A percentile compares a stretch with the other conserved stretches of the same genome.
phyloP scores from a whole-genome alignment of 2,797 vertebrate genomes.

The Carapus acus region DNA sequence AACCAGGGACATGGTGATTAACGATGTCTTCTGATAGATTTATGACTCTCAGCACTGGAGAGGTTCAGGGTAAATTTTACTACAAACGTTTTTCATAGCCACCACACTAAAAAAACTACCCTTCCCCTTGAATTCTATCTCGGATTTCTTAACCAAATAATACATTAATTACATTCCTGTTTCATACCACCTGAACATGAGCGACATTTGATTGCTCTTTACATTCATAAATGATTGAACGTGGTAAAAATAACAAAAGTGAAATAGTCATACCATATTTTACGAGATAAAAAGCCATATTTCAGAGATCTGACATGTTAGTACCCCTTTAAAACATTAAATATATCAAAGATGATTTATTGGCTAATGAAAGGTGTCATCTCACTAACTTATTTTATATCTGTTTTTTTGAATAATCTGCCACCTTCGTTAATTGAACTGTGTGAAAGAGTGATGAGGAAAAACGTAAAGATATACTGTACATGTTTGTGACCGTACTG shows the following conservation, averaged over 20 bases:
- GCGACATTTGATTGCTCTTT: slow-evolving; percentile 12
- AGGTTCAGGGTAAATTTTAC: slow-evolving; percentile 59
- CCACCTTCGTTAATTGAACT: neutral
- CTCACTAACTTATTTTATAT: neutral
- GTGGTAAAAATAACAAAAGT: neutral
- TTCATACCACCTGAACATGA: slow-evolving; percentile 6
- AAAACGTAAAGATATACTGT: too few species aligned
- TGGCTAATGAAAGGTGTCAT: neutral
- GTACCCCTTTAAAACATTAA: slow-evolving; percentile 10
- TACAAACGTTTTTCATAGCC: slow-evolving; percentile 57
- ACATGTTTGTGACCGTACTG: too few species aligned
- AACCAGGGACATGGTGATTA: slow-evolving; percentile 62
- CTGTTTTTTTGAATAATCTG: neutral
- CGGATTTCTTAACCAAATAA: slow-evolving; percentile 45
- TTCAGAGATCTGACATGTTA: slow-evolving; percentile 10
- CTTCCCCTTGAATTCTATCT: too few species aligned
- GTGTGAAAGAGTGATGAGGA: neutral
- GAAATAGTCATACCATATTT: slow-evolving; percentile 1
- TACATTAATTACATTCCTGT: slow-evolving; percentile 22
- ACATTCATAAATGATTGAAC: slow-evolving; percentile 4
- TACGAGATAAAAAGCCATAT: neutral
- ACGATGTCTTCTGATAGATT: slow-evolving; percentile 74
- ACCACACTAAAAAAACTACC: slow-evolving; percentile 58
- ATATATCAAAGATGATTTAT: neutral
- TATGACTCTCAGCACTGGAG: slow-evolving; percentile 66